Conservation (phyloP, 2,888 invertebrate genomes). For the Acrocera orbiculus region DNA sequence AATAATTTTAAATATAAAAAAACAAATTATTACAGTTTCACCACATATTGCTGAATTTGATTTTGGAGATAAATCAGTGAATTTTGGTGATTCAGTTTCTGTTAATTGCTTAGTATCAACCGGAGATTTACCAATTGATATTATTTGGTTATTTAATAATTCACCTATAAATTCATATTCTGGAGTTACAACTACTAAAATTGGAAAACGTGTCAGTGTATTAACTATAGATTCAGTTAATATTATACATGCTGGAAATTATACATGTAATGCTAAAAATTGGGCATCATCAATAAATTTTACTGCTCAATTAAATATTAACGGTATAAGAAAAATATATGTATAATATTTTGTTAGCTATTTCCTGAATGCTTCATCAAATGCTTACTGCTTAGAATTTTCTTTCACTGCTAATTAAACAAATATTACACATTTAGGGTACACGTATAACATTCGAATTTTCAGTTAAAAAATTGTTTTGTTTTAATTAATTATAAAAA, state of each 20-base stretch:
- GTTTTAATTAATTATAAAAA: too few species aligned
- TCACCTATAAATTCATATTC: conserved; percentile 12
- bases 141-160: conserved; percentile 42
- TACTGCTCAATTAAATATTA: conserved; percentile 41
- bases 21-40: conserved; percentile 43
- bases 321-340: conserved; percentile 31
- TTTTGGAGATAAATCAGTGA: conserved; percentile 45
- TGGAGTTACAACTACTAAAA: conserved; percentile 13
- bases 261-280: conserved; percentile 44
- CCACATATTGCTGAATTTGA: conserved; percentile 54
- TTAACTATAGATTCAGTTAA: conserved; percentile 39
- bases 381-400: too few species aligned
- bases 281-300: conserved; percentile 40
- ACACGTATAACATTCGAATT: too few species aligned
- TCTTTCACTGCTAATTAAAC: too few species aligned
- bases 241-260: conserved; percentile 42
- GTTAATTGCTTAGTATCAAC: conserved; percentile 46
- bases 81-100: conserved; percentile 39
- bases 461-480: too few species aligned
- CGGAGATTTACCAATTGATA: conserved; percentile 55
- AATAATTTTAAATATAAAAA: not conserved
- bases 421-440: too few species aligned
- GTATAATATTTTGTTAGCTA: too few species aligned
- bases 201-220: conserved; percentile 37
- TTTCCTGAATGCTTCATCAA: too few species aligned